Base-by-base conservation (phyloP, 2,797 vertebrate genomes). In the Sebastes jordani region DNA sequence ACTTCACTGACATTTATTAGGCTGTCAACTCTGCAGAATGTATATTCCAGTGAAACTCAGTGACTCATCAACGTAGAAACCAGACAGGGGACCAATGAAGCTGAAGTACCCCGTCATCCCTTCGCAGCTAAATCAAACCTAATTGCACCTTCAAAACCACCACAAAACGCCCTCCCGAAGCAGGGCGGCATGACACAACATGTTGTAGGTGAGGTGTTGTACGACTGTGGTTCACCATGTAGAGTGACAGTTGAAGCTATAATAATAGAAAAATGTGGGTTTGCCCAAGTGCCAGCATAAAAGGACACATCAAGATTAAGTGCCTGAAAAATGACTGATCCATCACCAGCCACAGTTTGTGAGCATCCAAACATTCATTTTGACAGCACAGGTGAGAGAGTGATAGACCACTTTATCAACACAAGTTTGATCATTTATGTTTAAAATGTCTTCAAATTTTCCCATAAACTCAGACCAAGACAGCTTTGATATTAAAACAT, bases 141-240 rank as follows among this genome's bases (percentile, higher is more conserved):
- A 93, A 95, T 88, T 88, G 77, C 81, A 89, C 89, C 84, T 87
- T 92, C 62, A 86, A 82, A 90, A 80, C 64, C 62, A 67, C 87
- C 85, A 81, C 83, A 85, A 82, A 88, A 88, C 84, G 66, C 92
- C 87, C 86, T 88, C 84, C 59, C 29, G 4, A 68, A 88, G 71
- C 82, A 68, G 25, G 6, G 54, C 6, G 66, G 80, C 95, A 76
- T 90, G 95, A 93, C 76, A 55, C 56, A 72, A 93, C 95, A 92
- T 67, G 94, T 81, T 74, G 59, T 23, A 82, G 88, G 90, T 87
- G 87, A 92, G 89, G 76, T 80, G 54, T 59, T 72, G 79, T 71
- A 56, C 32, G 14, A 54, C 80, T 38, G 71, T 30, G 74, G 71
- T 77, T 90, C 69, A 61, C 76, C 71, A 58, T 84, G 78, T 86